phyloP scores from a whole-genome alignment of 1,140 invertebrate genomes.

The Zaprionus kolodkinae region DNA sequence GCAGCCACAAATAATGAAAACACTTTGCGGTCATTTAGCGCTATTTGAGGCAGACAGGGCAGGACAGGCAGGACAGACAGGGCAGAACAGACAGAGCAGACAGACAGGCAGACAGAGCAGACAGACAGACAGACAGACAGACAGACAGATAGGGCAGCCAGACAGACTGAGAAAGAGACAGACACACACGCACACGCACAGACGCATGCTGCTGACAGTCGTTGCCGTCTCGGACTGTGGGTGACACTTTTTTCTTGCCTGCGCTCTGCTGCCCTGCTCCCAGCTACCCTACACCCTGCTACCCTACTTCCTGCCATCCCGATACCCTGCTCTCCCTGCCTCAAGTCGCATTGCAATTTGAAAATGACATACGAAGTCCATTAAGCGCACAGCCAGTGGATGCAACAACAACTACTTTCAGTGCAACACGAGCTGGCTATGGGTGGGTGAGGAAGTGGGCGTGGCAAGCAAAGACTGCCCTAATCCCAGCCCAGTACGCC shows the following conservation, averaged over 20 bases:
- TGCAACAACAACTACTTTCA: slow-evolving; percentile 40
- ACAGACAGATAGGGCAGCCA: slow-evolving; percentile 12
- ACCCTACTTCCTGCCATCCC: not conserved
- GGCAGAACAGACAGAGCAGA: too few species aligned
- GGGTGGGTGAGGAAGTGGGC: not conserved
- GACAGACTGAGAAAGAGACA: slow-evolving; percentile 9
- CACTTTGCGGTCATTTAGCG: slow-evolving; percentile 82
- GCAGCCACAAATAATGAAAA: slow-evolving; percentile 82
- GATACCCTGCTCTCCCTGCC: slow-evolving; percentile 23
- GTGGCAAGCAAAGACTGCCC: slow-evolving; percentile 28
- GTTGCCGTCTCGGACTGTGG: slow-evolving; percentile 53
- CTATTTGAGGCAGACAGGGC: slow-evolving; percentile 70
- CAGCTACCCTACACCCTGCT: slow-evolving; percentile 38
- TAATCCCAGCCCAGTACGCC: slow-evolving; percentile 45
- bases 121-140: slow-evolving; percentile 10
- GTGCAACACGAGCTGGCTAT: not conserved
- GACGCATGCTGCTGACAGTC: slow-evolving; percentile 63
- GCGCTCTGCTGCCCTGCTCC: slow-evolving; percentile 23
- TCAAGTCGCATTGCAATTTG: slow-evolving; percentile 80
- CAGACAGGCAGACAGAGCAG: too few species aligned
- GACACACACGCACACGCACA: slow-evolving; percentile 12
- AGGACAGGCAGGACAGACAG: slow-evolving; percentile 15
- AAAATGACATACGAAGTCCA: slow-evolving; percentile 83
- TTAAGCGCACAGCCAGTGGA: slow-evolving; percentile 71
- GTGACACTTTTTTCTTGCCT: slow-evolving; percentile 63